A percentile compares a stretch with the other conserved stretches of the same genome.
These are phyloP conservation scores for Hofmannophila pseudospretella DNA, from an alignment of 2,888 invertebrate genomes.

Conservation along the genomic window DNA sequence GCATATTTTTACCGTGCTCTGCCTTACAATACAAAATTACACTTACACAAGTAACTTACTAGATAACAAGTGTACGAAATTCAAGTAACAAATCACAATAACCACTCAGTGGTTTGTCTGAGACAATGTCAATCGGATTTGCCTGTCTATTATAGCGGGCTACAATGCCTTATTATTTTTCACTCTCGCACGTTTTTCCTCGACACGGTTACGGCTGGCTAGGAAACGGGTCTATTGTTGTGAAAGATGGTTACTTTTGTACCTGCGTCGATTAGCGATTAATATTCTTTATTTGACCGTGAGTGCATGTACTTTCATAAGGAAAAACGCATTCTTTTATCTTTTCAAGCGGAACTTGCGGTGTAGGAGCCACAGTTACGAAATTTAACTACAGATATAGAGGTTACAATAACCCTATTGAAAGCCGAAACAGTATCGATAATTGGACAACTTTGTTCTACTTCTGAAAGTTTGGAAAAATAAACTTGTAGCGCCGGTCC, in stretches of 20 bases:
- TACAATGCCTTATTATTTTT: slow-evolving; percentile 68
- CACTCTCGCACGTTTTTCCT: slow-evolving; percentile 72
- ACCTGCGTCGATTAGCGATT: slow-evolving; percentile 10
- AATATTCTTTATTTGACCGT: slow-evolving; percentile 7
- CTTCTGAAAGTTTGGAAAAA: no score
- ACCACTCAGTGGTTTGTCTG: slow-evolving; percentile 4
- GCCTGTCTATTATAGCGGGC: slow-evolving; percentile 21
- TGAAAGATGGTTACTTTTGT: slow-evolving; percentile 36
- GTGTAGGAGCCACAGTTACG: no score
- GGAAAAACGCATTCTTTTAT: slow-evolving; percentile 4
- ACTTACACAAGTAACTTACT: no score
- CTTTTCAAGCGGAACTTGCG: slow-evolving; percentile 1
- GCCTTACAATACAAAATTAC: no score
- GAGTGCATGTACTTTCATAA: background rate
- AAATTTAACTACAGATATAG: no score
- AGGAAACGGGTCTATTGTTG: slow-evolving; percentile 52
- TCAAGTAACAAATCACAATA: background rate
- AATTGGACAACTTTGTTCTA: no score
- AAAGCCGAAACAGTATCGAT: no score
- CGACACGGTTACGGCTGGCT: slow-evolving; percentile 61
- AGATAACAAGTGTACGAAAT: no score
- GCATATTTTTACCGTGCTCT: no score
- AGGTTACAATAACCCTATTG: no score
- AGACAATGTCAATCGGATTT: slow-evolving; percentile 45
- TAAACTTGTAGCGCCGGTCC: no score